phyloP scores from a whole-genome alignment of 2,888 invertebrate species.

The Piscicola geometra region DNA sequence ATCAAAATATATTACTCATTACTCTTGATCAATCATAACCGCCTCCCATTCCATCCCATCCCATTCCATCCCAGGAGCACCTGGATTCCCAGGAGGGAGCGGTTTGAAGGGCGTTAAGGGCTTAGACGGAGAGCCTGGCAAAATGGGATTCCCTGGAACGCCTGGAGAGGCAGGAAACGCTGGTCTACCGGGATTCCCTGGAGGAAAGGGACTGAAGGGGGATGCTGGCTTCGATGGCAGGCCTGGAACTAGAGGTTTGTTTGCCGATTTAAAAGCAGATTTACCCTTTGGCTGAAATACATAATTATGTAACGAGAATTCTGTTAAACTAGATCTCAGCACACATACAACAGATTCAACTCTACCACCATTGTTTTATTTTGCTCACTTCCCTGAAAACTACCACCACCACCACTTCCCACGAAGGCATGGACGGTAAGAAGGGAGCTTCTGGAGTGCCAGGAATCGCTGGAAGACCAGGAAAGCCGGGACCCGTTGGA shows the following conservation, averaged over 20 bases:
- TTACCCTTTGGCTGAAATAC: too few species aligned
- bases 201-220: conserved; percentile 39
- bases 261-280: too few species aligned
- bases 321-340: too few species aligned
- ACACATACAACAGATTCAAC: too few species aligned
- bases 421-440: conserved; percentile 30
- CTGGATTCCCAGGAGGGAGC: conserved; percentile 2
- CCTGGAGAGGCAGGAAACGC: conserved; percentile 7
- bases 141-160: conserved; percentile 6
- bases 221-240: conserved; percentile 45
- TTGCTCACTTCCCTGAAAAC: too few species aligned
- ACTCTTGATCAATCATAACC: too few species aligned
- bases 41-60: too few species aligned
- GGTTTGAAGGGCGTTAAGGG: conserved; percentile 19
- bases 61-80: background rate
- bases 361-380: too few species aligned
- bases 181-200: conserved; percentile 18
- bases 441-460: conserved; percentile 3
- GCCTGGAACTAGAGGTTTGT: conserved; percentile 43
- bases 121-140: background rate
- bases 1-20: too few species aligned
- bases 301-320: background rate
- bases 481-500: conserved; percentile 16
- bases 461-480: background rate
- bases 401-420: too few species aligned